These are phyloP conservation scores for Cossypha niveicapilla DNA, from an alignment of 2,797 vertebrate genomes.

Conservation along the genomic window DNA sequence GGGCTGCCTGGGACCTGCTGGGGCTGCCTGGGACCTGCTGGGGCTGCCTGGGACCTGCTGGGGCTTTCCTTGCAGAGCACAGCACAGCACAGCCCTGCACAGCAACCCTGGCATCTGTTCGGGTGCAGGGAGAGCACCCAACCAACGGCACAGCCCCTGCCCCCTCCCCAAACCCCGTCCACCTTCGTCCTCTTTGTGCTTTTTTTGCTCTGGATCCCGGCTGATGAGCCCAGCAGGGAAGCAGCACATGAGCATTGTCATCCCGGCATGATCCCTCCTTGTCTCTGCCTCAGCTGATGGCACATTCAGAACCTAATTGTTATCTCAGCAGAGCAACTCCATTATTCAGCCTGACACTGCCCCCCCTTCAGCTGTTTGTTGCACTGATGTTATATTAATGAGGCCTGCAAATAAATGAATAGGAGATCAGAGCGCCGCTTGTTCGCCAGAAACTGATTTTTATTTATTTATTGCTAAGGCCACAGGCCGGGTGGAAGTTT, in stretches of 20 bases:
- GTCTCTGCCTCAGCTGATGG: conserved; percentile 73
- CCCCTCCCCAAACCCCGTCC: neutral
- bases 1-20: neutral
- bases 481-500: conserved; percentile 32
- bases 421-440: conserved; percentile 71
- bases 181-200: conserved; percentile 14
- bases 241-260: conserved; percentile 41
- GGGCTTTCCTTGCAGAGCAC: neutral
- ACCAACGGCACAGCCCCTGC: neutral
- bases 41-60: neutral
- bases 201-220: neutral
- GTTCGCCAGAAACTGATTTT: conserved; percentile 61
- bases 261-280: conserved; percentile 58
- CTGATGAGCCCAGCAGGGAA: conserved; percentile 55
- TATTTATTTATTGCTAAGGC: conserved; percentile 68
- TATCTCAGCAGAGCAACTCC: conserved; percentile 77
- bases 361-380: conserved; percentile 78
- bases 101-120: neutral
- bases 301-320: conserved; percentile 78
- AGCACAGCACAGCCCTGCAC: too few species aligned
- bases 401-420: conserved; percentile 75
- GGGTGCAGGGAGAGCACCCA: neutral
- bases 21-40: neutral
- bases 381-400: conserved; percentile 82
- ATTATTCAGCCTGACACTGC: conserved; percentile 79